These are phyloP conservation scores for Pimephales promelas DNA, from an alignment of 2,113 vertebrate species.

Conservation along the genomic window DNA sequence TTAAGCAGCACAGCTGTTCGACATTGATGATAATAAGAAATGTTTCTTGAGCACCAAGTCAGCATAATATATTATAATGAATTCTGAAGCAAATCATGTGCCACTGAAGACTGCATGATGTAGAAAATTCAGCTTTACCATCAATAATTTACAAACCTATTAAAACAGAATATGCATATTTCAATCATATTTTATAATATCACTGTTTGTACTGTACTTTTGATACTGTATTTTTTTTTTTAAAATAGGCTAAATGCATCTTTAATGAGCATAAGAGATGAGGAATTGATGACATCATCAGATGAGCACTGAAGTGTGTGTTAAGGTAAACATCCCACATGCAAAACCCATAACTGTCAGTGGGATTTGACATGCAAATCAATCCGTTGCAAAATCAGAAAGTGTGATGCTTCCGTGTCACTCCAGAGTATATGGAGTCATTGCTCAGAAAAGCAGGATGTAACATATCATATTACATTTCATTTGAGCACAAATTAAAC, in stretches of 20 bases:
- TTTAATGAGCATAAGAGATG: background rate
- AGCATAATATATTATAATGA: background rate
- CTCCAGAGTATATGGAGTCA: background rate
- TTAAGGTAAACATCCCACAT: background rate
- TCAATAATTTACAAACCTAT: background rate
- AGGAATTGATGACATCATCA: background rate
- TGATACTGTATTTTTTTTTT: no score
- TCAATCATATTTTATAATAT: background rate
- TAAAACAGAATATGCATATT: background rate
- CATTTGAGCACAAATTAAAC: background rate
- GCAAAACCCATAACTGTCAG: slow-evolving; percentile 1
- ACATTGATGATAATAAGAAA: no score
- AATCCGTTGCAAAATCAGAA: slow-evolving; percentile 37
- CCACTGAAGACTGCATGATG: background rate
- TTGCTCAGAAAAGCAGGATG: background rate
- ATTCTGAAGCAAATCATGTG: background rate
- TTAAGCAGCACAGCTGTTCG: no score
- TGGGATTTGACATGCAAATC: slow-evolving; percentile 40
- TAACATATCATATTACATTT: background rate
- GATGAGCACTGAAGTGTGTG: background rate
- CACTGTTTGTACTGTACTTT: background rate
- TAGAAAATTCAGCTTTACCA: background rate
- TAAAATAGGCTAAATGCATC: background rate
- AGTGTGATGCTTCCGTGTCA: background rate
- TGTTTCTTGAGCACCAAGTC: background rate